Conservation (phyloP, 2,888 invertebrate species). For the Eupithecia abbreviata region DNA sequence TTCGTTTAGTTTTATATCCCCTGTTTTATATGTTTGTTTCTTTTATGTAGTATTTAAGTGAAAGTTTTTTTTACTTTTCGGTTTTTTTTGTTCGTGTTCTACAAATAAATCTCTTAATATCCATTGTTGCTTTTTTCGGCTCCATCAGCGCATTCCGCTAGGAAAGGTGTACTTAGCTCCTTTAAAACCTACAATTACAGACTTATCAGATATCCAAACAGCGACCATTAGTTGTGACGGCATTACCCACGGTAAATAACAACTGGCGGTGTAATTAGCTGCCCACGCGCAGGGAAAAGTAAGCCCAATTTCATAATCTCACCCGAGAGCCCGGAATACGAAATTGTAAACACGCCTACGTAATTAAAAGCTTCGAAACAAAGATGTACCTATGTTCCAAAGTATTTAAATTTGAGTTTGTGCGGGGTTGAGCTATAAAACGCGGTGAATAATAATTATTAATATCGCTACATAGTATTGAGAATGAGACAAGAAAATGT, state of each 20-base stretch:
- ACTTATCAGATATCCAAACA: conserved; percentile 55
- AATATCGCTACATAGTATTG: too few relatives aligned
- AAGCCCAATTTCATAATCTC: conserved; percentile 72
- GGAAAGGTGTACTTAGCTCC: background rate
- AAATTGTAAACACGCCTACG: conserved; percentile 52
- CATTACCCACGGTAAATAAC: conserved; percentile 72
- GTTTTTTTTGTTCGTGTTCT: too few relatives aligned
- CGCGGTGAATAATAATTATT: background rate
- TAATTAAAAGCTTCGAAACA: conserved; percentile 25
- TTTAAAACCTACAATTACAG: conserved; percentile 42
- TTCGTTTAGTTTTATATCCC: too few relatives aligned
- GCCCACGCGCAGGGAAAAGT: conserved; percentile 74
- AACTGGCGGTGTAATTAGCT: conserved; percentile 72
- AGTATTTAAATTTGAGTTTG: background rate
- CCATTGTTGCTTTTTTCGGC: background rate
- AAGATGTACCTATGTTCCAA: background rate
- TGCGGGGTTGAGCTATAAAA: background rate
- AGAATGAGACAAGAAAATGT: too few relatives aligned
- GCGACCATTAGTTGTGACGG: conserved; percentile 48
- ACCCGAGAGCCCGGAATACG: conserved; percentile 30
- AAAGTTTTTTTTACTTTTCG: too few relatives aligned
- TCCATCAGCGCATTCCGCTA: background rate
- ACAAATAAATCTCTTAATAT: too few relatives aligned
- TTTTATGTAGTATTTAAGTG: too few relatives aligned
- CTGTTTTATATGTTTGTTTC: too few relatives aligned